Evolutionary conservation across 1,140 invertebrate genomes (phyloP), one percentile per base, ranked within the genome.

Genomic region (Lucilia cuprina): DNA sequence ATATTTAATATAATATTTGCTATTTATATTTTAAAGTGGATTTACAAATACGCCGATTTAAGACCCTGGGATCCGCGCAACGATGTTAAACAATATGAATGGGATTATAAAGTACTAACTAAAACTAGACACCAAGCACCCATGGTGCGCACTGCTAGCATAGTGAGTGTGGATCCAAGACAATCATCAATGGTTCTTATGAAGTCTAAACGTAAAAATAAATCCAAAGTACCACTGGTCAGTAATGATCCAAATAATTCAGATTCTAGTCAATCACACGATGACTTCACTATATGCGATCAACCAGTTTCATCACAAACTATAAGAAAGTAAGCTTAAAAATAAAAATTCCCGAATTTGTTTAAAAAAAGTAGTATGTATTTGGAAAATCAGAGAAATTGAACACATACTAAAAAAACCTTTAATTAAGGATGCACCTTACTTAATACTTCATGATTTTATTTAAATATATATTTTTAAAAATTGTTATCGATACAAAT

Each of bases 21-120:
- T n/a, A 74, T 25, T 12, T 80, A 2, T 80, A 12, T 83, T 49
- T 50, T 30, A 74, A 85, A 92, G 82, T 97, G 96, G 96, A 91
- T 95, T 3, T 97, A 97, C 89, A 95, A 95, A 86, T 93, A 95
- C 89, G 94, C 94, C 2, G 95, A 95, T 87, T 91, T 94, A 55
- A 91, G 96, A 74, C 96, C 96, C 0, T 97, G 96, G 96, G 96
- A 97, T 92, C 93, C 94, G 1, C 92, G 95, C 84, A 97, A 96
- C 87, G 96, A 97, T 91, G 91, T 97, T 5, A 93, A 95, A 65
- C 96, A 97, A 90, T 97, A 95, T 87, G 96, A 97, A 89, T 91
- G 93, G 83, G 93, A 95, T 84, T 96, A 94, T 87, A 92, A 94
- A 82, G 93, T 96, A 19, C 92, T 93, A 84, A 96, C 95, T 30